Percentiles rank a stretch among this genome's conserved stretches.
Evolutionary conservation across 2,888 invertebrate genomes (phyloP).

Genomic region (Druceiella hillmani): DNA sequence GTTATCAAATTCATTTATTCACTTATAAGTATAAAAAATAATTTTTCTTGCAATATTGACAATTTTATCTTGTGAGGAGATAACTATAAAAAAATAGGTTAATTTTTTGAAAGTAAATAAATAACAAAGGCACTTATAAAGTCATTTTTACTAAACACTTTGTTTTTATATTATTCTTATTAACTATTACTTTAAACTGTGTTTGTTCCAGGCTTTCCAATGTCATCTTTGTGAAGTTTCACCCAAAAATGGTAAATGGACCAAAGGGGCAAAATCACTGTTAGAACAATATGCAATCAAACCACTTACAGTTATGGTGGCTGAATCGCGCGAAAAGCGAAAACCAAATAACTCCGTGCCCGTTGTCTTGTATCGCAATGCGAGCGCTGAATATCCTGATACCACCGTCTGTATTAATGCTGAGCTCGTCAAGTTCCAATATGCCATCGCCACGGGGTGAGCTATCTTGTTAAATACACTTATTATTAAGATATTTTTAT

Average conservation of each 20-base stretch:
- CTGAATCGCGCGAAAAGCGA: constrained; percentile 30
- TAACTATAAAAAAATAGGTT: no score
- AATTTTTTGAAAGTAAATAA: no score
- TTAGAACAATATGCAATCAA: constrained; percentile 30
- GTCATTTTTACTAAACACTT: no score
- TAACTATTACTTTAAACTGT: no score
- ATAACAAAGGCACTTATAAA: no score
- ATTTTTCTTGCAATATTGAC: no score
- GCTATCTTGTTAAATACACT: no score
- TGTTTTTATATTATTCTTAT: no score
- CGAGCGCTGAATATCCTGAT: constrained; percentile 29
- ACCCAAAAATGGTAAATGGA: constrained; percentile 39
- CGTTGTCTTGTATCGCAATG: constrained; percentile 33
- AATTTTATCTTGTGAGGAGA: no score
- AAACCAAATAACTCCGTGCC: constrained; percentile 36
- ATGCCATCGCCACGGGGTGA: constrained; percentile 40
- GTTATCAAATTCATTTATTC: no score
- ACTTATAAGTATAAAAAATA: no score
- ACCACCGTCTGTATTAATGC: constrained; percentile 34
- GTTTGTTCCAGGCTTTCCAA: constrained; percentile 33
- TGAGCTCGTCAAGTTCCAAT: constrained; percentile 40
- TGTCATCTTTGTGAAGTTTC: constrained; percentile 42
- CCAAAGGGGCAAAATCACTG: constrained; percentile 32
- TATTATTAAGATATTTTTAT: no score
- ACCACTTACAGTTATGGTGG: constrained; percentile 33